Percentiles rank a stretch among this genome's conserved stretches.
Evolutionary conservation across 2,888 invertebrate species (phyloP).

Genomic region (Monochamus alternatus): DNA sequence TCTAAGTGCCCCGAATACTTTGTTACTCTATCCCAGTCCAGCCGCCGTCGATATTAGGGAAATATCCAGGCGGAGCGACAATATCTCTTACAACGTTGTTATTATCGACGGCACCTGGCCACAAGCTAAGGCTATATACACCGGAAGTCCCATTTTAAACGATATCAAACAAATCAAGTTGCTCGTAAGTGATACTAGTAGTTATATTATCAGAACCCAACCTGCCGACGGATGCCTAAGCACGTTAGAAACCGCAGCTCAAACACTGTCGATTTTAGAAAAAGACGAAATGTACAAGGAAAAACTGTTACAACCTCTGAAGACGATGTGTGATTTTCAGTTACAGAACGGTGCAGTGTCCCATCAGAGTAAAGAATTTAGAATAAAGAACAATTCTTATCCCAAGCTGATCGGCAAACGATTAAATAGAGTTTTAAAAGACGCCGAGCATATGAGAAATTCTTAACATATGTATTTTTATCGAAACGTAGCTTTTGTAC

Average conservation of each 20-base stretch:
- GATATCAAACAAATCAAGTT: constrained; percentile 87
- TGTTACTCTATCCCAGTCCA: constrained; percentile 87
- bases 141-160: constrained; percentile 84
- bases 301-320: constrained; percentile 83
- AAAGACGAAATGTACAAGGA: constrained; percentile 77
- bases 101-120: constrained; percentile 97
- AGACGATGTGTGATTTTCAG: constrained; percentile 89
- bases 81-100: constrained; percentile 79
- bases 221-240: constrained; percentile 94
- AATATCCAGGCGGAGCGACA: constrained; percentile 62
- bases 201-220: constrained; percentile 94
- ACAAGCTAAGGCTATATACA: constrained; percentile 93
- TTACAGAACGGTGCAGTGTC: constrained; percentile 92
- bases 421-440: constrained; percentile 75
- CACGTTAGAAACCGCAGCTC: constrained; percentile 89
- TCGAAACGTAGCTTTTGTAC: not conserved
- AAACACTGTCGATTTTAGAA: constrained; percentile 86
- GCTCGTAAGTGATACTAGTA: constrained; percentile 80
- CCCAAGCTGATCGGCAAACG: constrained; percentile 87
- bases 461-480: constrained; percentile 10
- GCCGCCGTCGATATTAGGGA: constrained; percentile 75
- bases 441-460: constrained; percentile 58
- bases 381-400: constrained; percentile 85
- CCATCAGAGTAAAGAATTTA: constrained; percentile 93
- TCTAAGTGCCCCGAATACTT: constrained; percentile 78